Percentiles rank a stretch among this genome's conserved stretches.
Evolutionary conservation across 2,113 vertebrate species (phyloP).

Genomic region (Ictidomys tridecemlineatus): DNA sequence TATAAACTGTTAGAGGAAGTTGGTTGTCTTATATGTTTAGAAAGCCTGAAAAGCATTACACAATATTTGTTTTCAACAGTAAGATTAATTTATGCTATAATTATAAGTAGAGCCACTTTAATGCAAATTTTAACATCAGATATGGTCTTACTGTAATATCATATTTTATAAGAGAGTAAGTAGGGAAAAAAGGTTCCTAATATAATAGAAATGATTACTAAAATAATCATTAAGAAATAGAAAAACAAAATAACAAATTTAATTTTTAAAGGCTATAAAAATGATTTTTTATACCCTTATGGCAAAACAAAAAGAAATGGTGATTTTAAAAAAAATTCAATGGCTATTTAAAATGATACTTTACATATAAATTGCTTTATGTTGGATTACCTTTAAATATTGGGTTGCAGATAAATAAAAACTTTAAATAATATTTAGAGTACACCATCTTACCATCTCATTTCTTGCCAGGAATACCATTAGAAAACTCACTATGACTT

Average conservation of each 20-base stretch:
- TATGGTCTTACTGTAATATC: not conserved
- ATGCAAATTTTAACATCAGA: not conserved
- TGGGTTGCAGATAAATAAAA: slow-evolving; percentile 46
- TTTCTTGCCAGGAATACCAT: slow-evolving; percentile 17
- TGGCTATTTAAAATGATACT: not conserved
- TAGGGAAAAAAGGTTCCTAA: not conserved
- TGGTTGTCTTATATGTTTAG: not conserved
- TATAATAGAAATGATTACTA: not conserved
- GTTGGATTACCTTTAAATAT: not conserved
- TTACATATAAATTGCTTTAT: not conserved
- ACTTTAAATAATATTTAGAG: slow-evolving; percentile 57
- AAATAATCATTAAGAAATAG: not conserved
- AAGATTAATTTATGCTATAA: not conserved
- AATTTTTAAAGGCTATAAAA: not conserved
- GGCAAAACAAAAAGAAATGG: not conserved
- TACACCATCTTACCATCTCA: not conserved
- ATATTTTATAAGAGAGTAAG: not conserved
- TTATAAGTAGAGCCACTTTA: not conserved
- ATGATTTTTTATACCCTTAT: not conserved
- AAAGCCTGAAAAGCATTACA: not conserved
- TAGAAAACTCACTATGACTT: slow-evolving; percentile 54
- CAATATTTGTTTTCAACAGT: not conserved
- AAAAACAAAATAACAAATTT: not conserved
- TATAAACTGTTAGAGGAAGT: not conserved
- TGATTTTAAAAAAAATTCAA: not conserved